These are phyloP conservation scores for Spongilla lacustris DNA, from an alignment of 37 sponge, comb jelly and placozoan species.

Conservation along the genomic window DNA sequence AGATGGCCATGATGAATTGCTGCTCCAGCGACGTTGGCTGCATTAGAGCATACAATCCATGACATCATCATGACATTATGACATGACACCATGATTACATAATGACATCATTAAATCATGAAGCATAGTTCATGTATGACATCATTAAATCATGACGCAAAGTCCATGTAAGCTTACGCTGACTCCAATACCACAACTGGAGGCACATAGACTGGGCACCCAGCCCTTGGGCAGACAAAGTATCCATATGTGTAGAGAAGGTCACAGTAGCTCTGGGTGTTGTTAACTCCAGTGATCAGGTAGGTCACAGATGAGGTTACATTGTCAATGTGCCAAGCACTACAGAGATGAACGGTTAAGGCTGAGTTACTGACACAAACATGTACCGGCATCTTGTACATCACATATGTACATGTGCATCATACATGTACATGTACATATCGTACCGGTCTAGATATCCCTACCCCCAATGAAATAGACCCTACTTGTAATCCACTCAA, in stretches of 20 bases:
- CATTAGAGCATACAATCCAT: not conserved
- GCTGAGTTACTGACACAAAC: too few relatives aligned
- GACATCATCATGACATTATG: not conserved
- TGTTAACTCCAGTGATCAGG: constrained; percentile 62
- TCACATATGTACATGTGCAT: too few relatives aligned
- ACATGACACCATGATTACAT: not conserved
- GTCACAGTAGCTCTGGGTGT: constrained; percentile 28
- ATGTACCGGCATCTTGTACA: too few relatives aligned
- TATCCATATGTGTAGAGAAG: constrained; percentile 51
- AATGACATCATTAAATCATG: not conserved
- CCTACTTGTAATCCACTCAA: too few relatives aligned
- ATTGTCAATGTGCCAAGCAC: constrained; percentile 84
- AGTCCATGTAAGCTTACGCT: not conserved
- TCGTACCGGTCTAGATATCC: too few relatives aligned
- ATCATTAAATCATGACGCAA: not conserved
- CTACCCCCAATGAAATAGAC: too few relatives aligned
- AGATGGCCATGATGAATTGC: constrained; percentile 60
- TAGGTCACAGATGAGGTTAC: constrained; percentile 58
- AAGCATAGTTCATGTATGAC: too few relatives aligned
- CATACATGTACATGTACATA: too few relatives aligned
- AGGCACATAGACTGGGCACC: constrained; percentile 44
- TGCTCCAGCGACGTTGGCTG: constrained; percentile 73
- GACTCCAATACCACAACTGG: constrained; percentile 27
- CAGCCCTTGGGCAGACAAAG: constrained; percentile 76
- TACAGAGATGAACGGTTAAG: not conserved